Percentiles rank a stretch among this genome's conserved stretches.
phyloP scores from a whole-genome alignment of 2,113 vertebrate species.

The Baryphthengus martii region DNA sequence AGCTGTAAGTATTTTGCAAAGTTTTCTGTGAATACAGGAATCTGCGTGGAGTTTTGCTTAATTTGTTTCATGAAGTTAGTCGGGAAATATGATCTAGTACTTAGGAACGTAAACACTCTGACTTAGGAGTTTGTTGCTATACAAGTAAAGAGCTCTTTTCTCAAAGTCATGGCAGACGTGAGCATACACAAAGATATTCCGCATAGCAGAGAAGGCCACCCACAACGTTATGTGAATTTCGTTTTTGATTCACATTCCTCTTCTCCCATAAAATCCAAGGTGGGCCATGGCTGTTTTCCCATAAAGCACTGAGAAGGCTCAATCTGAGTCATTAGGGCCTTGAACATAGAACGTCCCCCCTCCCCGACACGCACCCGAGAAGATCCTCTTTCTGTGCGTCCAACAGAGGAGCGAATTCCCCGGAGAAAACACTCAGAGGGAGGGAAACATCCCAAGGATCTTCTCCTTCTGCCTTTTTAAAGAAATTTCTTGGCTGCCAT shows the following conservation, averaged over 20 bases:
- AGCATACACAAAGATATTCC: conserved; percentile 53
- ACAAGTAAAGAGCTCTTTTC: conserved; percentile 49
- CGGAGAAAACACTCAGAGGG: neutral
- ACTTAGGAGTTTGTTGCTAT: conserved; percentile 43
- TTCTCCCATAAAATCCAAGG: conserved; percentile 56
- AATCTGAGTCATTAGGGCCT: neutral
- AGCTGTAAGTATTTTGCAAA: neutral
- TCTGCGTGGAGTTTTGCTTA: neutral
- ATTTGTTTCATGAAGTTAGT: conserved; percentile 47
- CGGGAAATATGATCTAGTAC: conserved; percentile 48
- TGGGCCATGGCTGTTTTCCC: conserved; percentile 5
- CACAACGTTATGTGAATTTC: conserved; percentile 42
- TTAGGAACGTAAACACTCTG: conserved; percentile 57
- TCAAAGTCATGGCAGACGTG: conserved; percentile 52
- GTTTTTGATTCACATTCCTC: conserved; percentile 43
- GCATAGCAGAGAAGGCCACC: conserved; percentile 45
- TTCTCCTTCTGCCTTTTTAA: neutral
- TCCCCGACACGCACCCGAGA: rapidly evolving
- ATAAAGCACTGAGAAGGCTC: neutral
- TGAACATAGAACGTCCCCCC: neutral
- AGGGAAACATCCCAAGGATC: neutral
- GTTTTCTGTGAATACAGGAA: neutral
- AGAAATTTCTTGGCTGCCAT: neutral
- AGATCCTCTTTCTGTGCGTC: neutral
- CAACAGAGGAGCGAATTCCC: neutral